Evolutionary conservation across 2,888 invertebrate species (phyloP).

Genomic region (Hyposoter dolosus): DNA sequence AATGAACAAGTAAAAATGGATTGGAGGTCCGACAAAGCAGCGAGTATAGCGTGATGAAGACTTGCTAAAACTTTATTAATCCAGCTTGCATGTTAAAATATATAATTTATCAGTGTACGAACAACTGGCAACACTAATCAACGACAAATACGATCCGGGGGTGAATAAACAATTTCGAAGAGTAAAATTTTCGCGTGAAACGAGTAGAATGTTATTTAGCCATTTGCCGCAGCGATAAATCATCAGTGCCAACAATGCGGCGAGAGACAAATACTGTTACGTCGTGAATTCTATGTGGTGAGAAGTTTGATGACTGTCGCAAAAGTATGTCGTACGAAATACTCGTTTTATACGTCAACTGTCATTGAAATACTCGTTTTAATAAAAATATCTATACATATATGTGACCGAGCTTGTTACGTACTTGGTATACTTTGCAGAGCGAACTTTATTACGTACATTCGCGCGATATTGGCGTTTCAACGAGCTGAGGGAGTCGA

Average conservation of each 20-base stretch:
- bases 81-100: neutral
- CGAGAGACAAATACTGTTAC: conserved; percentile 26
- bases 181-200: neutral
- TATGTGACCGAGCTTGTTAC: neutral
- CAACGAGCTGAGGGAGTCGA: conserved; percentile 42
- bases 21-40: neutral
- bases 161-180: neutral
- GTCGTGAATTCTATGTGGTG: conserved; percentile 11
- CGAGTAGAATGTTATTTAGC: neutral
- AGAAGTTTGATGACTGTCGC: conserved; percentile 29
- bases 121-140: neutral
- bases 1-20: neutral
- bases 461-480: conserved; percentile 47
- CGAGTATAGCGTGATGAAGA: neutral
- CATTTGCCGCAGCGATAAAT: conserved; percentile 23
- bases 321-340: conserved; percentile 14
- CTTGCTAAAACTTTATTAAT: neutral
- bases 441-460: conserved; percentile 47
- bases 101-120: neutral
- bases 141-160: neutral
- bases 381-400: conserved; percentile 27
- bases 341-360: conserved; percentile 35
- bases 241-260: conserved; percentile 8
- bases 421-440: conserved; percentile 33
- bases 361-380: conserved; percentile 42